Conservation (phyloP, 2,113 vertebrate genomes). For the Crotalus viridis region DNA sequence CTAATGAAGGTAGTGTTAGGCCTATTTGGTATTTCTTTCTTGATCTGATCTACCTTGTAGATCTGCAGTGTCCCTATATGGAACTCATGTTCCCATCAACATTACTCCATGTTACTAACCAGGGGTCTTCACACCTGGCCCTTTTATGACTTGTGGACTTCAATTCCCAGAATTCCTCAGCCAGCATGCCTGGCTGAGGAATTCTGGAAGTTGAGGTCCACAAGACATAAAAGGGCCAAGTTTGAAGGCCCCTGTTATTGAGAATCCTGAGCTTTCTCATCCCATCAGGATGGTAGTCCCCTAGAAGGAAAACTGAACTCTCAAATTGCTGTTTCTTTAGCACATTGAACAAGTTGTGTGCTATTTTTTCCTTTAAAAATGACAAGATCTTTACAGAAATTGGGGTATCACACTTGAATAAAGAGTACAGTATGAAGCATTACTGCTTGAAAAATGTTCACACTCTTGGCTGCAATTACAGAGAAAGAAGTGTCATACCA, state of each 20-base stretch:
- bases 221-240: too few species aligned
- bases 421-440: neutral
- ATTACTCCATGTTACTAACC: neutral
- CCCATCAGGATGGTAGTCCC: neutral
- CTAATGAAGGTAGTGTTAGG: neutral
- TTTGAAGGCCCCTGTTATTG: neutral
- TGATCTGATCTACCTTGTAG: neutral
- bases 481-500: neutral
- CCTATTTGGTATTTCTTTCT: neutral
- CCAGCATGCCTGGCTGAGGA: too few species aligned
- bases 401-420: neutral
- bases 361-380: neutral
- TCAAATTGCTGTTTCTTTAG: neutral
- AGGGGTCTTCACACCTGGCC: too few species aligned
- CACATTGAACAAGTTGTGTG: neutral
- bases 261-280: neutral
- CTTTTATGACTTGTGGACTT: too few species aligned
- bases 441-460: fast-evolving
- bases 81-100: neutral
- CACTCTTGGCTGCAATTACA: neutral
- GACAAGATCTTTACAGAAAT: neutral
- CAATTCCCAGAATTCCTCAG: too few species aligned
- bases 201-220: too few species aligned
- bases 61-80: neutral
- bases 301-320: neutral